phyloP scores from a whole-genome alignment of 1,140 invertebrate genomes.

The Goniozus legneri region DNA sequence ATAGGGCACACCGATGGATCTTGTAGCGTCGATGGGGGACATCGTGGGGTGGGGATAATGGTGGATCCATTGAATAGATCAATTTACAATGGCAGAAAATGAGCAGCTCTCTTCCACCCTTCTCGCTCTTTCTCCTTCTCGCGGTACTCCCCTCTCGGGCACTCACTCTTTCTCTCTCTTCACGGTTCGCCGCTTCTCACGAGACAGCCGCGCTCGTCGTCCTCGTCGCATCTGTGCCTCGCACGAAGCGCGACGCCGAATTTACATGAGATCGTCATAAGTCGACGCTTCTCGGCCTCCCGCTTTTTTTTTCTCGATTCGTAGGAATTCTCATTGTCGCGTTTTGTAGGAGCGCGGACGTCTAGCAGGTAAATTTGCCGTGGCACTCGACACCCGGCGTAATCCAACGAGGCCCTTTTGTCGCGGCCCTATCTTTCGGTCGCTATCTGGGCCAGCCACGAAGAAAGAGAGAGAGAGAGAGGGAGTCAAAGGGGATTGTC shows the following conservation, averaged over 20 bases:
- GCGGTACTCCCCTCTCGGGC: background rate
- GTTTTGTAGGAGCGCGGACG: too few species aligned
- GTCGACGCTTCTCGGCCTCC: too few species aligned
- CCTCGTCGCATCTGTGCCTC: too few species aligned
- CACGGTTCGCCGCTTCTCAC: conserved; percentile 1
- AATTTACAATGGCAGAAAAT: conserved; percentile 52
- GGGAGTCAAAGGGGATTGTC: conserved; percentile 53
- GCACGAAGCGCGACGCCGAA: too few species aligned
- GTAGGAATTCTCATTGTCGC: too few species aligned
- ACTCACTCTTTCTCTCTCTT: conserved; percentile 2
- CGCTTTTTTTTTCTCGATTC: too few species aligned
- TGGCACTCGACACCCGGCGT: conserved; percentile 33
- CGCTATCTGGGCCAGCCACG: conserved; percentile 19
- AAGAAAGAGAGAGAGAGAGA: too few species aligned
- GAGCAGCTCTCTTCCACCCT: conserved; percentile 32
- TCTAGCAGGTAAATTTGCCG: conserved; percentile 28
- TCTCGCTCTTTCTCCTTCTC: conserved; percentile 4
- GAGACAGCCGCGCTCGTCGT: too few species aligned
- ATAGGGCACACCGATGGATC: conserved; percentile 13
- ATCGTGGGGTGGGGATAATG: conserved; percentile 35
- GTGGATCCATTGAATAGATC: conserved; percentile 49
- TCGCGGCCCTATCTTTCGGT: conserved; percentile 30
- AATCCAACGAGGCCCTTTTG: conserved; percentile 43
- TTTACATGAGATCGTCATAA: too few species aligned
- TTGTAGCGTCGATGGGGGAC: too few species aligned